phyloP scores from a whole-genome alignment of 2,797 vertebrate genomes.

The Meda fulgida region DNA sequence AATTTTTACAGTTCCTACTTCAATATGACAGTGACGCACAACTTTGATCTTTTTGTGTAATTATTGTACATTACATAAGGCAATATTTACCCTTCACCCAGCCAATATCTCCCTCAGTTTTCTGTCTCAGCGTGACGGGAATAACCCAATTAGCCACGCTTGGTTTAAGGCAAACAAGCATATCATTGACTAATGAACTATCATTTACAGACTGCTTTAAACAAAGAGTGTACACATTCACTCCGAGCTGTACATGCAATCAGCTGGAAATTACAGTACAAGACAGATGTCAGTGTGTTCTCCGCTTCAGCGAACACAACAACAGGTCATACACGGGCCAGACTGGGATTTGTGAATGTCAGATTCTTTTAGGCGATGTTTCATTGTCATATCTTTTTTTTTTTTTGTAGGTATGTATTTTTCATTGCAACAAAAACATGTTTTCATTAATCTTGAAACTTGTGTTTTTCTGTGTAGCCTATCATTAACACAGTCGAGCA shows the following conservation, averaged over 20 bases:
- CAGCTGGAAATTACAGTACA: conserved; percentile 69
- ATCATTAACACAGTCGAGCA: too few species aligned
- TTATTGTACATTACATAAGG: conserved; percentile 62
- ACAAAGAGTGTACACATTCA: conserved; percentile 60
- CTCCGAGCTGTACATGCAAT: conserved; percentile 62
- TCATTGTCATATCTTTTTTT: background rate
- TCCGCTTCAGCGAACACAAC: conserved; percentile 59
- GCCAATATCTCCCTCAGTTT: conserved; percentile 56
- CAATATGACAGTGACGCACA: conserved; percentile 4
- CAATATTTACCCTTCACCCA: conserved; percentile 66
- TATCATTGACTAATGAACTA: conserved; percentile 66
- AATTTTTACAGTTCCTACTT: background rate
- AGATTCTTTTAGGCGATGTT: background rate
- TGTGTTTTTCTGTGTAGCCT: background rate
- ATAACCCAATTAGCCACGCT: conserved; percentile 71
- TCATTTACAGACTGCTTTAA: conserved; percentile 58
- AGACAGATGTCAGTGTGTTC: conserved; percentile 71
- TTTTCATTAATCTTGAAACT: background rate
- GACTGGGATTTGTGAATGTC: background rate
- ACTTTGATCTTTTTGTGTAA: conserved; percentile 39
- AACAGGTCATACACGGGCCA: conserved; percentile 60
- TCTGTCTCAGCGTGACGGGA: conserved; percentile 64
- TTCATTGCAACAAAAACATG: background rate
- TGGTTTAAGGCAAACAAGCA: conserved; percentile 70
- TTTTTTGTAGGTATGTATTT: background rate